Conservation (phyloP, 2,797 vertebrate species). For the Typhlichthys subterraneus region DNA sequence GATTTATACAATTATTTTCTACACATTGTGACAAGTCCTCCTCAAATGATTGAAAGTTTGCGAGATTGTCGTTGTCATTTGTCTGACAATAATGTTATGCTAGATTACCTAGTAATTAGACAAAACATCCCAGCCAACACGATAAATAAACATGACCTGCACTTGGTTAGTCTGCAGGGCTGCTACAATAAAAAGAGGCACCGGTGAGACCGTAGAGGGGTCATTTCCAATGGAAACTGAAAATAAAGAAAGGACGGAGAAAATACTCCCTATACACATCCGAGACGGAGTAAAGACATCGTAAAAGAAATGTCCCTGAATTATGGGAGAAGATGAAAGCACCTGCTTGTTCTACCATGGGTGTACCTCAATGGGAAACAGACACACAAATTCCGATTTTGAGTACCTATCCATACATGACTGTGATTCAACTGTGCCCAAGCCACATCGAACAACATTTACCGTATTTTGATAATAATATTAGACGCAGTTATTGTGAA, state of each 20-base stretch:
- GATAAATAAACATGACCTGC: constrained; percentile 4
- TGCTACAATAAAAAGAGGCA: not conserved
- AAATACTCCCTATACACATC: constrained; percentile 32
- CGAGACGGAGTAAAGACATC: constrained; percentile 53
- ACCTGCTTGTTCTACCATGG: constrained; percentile 12
- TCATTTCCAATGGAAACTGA: not conserved
- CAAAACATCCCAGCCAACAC: not conserved
- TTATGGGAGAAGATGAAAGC: constrained; percentile 67
- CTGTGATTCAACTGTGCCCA: constrained; percentile 6
- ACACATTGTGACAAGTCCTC: too few relatives aligned
- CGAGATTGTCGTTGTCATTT: constrained; percentile 6
- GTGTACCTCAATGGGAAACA: constrained; percentile 13
- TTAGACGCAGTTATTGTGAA: too few relatives aligned
- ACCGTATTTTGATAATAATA: too few relatives aligned
- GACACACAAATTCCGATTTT: constrained; percentile 8
- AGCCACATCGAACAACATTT: too few relatives aligned
- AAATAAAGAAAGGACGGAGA: not conserved
- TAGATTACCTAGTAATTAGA: not conserved
- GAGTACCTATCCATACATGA: not conserved
- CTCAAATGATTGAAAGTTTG: not conserved
- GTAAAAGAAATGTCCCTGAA: constrained; percentile 49
- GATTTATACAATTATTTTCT: too few relatives aligned
- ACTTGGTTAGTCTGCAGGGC: constrained; percentile 30
- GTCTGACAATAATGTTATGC: not conserved
- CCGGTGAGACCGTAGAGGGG: not conserved